Evolutionary conservation across 1,140 invertebrate species (phyloP).

Genomic region (Diuraphis noxia): DNA sequence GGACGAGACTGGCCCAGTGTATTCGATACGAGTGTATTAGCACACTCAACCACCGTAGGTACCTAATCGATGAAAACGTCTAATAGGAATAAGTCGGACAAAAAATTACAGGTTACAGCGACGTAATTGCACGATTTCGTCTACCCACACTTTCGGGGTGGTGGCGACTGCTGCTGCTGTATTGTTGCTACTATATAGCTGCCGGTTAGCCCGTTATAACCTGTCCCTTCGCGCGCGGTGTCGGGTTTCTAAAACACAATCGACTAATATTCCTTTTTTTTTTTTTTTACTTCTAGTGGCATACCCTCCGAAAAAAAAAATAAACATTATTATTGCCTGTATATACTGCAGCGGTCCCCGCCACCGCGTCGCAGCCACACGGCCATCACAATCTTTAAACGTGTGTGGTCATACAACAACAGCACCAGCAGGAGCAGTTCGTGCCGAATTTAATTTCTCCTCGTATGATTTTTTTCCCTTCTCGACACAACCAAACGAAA

Average conservation of each 20-base stretch:
- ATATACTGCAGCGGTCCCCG: background rate
- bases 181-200: background rate
- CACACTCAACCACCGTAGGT: background rate
- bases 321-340: constrained; percentile 33
- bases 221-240: constrained; percentile 30
- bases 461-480: background rate
- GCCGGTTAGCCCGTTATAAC: constrained; percentile 28
- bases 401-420: constrained; percentile 44
- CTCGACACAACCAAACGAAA: background rate
- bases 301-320: constrained; percentile 31
- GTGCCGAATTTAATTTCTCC: constrained; percentile 43
- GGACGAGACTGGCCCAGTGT: background rate
- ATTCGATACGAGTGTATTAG: constrained; percentile 14
- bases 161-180: background rate
- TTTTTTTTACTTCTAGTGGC: constrained; percentile 14
- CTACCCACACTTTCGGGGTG: constrained; percentile 10
- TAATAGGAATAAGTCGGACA: constrained; percentile 17
- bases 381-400: constrained; percentile 24
- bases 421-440: background rate
- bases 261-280: background rate
- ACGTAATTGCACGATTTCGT: constrained; percentile 45
- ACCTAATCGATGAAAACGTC: constrained; percentile 33
- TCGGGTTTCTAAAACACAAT: constrained; percentile 44
- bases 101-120: constrained; percentile 50
- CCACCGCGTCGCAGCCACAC: background rate